Conservation (phyloP, 2,888 invertebrate genomes). For the Odontocerum albicorne region DNA sequence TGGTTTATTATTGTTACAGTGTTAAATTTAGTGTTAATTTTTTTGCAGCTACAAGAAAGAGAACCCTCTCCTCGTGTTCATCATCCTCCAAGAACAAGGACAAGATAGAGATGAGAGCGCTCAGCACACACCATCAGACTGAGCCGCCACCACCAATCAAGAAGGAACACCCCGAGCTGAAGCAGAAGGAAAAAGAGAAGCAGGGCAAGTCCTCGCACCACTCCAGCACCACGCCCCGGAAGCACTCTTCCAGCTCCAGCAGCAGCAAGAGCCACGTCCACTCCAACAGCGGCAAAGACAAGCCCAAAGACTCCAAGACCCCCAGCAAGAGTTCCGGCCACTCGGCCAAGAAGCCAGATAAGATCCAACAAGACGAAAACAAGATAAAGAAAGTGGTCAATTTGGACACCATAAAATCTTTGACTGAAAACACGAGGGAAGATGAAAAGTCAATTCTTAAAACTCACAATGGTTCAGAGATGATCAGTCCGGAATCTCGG, state of each 20-base stretch:
- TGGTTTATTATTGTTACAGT: no score
- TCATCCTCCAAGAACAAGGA: conserved; percentile 42
- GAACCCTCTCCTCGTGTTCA: conserved; percentile 11
- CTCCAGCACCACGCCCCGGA: conserved; percentile 17
- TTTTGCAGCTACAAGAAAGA: conserved; percentile 13
- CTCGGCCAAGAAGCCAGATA: conserved; percentile 15
- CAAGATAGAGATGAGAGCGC: conserved; percentile 56
- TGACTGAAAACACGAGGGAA: conserved; percentile 6
- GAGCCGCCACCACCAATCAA: conserved; percentile 5
- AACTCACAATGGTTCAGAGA: conserved; percentile 24
- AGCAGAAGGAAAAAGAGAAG: neutral
- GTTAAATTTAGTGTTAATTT: no score
- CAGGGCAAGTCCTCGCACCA: neutral
- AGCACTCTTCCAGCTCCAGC: conserved; percentile 11
- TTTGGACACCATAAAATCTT: conserved; percentile 11
- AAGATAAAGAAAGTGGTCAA: conserved; percentile 17
- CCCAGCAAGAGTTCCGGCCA: neutral
- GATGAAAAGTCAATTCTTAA: conserved; percentile 20
- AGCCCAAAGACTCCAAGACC: conserved; percentile 17
- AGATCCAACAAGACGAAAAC: conserved; percentile 17
- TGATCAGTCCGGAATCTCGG: conserved; percentile 6
- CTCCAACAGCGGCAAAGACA: neutral
- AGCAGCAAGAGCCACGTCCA: conserved; percentile 8
- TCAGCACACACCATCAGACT: conserved; percentile 34
- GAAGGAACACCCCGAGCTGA: conserved; percentile 5